A percentile compares a stretch with the other conserved stretches of the same genome.
Evolutionary conservation across 1,140 invertebrate species (phyloP).

Genomic region (Aradophagus sp.): DNA sequence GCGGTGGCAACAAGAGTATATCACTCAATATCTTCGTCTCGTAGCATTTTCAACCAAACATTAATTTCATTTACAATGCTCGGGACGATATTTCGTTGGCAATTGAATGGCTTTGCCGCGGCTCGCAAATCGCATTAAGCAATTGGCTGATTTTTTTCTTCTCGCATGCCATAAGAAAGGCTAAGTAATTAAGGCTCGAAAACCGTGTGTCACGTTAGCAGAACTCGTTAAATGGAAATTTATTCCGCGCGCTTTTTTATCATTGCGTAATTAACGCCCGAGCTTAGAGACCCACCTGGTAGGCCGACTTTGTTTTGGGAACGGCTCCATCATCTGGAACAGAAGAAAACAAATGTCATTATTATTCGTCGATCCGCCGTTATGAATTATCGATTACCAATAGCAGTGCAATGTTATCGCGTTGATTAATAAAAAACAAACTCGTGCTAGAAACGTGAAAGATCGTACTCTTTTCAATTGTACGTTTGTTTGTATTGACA

Average conservation of each 20-base stretch:
- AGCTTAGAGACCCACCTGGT: slow-evolving; percentile 49
- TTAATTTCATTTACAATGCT: slow-evolving; percentile 38
- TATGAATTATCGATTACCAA: slow-evolving; percentile 8
- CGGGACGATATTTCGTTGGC: slow-evolving; percentile 38
- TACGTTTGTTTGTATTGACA: too few relatives aligned
- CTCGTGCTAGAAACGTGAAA: too few relatives aligned
- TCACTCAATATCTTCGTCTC: slow-evolving; percentile 50
- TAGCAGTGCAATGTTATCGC: too few relatives aligned
- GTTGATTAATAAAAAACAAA: too few relatives aligned
- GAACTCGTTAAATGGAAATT: slow-evolving; percentile 11
- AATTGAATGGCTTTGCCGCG: slow-evolving; percentile 9
- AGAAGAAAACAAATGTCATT: slow-evolving; percentile 20
- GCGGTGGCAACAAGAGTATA: slow-evolving; percentile 55
- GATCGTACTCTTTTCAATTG: too few relatives aligned
- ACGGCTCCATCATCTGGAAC: slow-evolving; percentile 41
- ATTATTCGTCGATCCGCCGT: slow-evolving; percentile 6
- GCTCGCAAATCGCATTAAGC: slow-evolving; percentile 16
- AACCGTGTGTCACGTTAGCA: slow-evolving; percentile 5
- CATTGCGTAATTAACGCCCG: slow-evolving; percentile 10
- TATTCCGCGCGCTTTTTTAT: slow-evolving; percentile 13
- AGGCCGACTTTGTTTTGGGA: slow-evolving; percentile 21
- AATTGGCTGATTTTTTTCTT: slow-evolving; percentile 13
- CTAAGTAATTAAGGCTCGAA: slow-evolving; percentile 21
- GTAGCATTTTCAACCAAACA: slow-evolving; percentile 41
- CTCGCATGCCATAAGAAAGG: not conserved